Percentiles rank a stretch among this genome's conserved stretches.
phyloP scores from a whole-genome alignment of 2,797 vertebrate genomes.

The Acanthurus tractus region DNA sequence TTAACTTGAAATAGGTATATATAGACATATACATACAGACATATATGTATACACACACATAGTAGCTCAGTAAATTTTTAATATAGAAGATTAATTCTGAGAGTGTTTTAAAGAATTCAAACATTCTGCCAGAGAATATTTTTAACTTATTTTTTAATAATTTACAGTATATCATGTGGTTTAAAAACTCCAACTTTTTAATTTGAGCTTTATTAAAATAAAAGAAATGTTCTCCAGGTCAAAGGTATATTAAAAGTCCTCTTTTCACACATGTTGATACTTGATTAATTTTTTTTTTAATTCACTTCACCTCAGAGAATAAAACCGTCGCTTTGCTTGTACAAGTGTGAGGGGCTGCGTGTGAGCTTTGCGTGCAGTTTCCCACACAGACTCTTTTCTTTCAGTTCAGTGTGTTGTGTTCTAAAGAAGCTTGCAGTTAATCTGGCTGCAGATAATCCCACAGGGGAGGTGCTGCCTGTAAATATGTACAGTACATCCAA shows the following conservation, averaged over 20 bases:
- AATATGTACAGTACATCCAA: slow-evolving; percentile 73
- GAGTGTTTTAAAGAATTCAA: neutral
- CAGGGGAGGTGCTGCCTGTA: slow-evolving; percentile 62
- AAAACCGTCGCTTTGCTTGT: neutral
- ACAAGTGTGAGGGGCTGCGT: neutral
- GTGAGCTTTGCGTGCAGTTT: slow-evolving; percentile 41
- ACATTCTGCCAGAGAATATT: slow-evolving; percentile 8
- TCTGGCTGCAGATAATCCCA: slow-evolving; percentile 77
- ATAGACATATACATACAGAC: too few species aligned
- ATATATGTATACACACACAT: too few species aligned
- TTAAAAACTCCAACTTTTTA: neutral
- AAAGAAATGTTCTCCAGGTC: neutral
- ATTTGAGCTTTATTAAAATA: neutral
- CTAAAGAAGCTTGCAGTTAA: slow-evolving; percentile 81
- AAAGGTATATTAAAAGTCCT: neutral
- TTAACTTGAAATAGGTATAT: neutral
- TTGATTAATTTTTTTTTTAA: neutral
- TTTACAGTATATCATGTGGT: neutral
- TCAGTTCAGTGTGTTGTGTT: slow-evolving; percentile 53
- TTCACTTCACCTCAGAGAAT: slow-evolving; percentile 2
- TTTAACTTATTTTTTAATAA: neutral
- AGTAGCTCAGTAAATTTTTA: neutral
- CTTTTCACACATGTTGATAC: neutral
- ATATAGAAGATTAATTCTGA: neutral
- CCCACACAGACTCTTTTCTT: slow-evolving; percentile 55